Conservation (phyloP, 2,888 invertebrate genomes). For the Lutraria lutraria region DNA sequence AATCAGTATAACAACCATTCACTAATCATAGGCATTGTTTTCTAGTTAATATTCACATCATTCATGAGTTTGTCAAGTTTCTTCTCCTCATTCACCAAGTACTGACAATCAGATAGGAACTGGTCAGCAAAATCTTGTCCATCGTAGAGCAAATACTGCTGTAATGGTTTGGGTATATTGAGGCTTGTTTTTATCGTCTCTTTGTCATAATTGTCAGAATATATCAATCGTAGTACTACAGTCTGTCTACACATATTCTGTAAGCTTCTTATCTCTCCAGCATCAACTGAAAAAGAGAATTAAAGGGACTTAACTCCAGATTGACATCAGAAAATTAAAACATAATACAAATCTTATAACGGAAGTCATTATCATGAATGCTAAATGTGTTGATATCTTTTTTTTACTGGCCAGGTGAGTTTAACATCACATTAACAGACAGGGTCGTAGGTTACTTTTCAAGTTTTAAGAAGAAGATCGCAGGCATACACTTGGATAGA, state of each 20-base stretch:
- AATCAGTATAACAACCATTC: no score
- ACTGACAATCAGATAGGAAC: not conserved
- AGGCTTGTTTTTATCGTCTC: not conserved
- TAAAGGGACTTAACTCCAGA: not conserved
- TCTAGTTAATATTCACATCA: conserved; percentile 5
- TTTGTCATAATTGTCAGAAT: not conserved
- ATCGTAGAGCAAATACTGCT: conserved; percentile 25
- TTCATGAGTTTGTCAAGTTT: conserved; percentile 23
- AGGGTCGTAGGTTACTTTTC: no score
- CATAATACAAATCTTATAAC: not conserved
- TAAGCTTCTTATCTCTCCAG: conserved; percentile 64
- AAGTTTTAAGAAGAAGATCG: no score
- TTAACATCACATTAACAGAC: no score
- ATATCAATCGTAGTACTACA: conserved; percentile 66
- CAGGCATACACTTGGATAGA: no score
- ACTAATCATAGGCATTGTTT: not conserved
- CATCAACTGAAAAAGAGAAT: conserved; percentile 60
- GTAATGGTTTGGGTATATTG: conserved; percentile 20
- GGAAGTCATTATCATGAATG: not conserved
- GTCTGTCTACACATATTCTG: conserved; percentile 73
- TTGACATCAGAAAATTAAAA: not conserved
- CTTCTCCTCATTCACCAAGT: conserved; percentile 17
- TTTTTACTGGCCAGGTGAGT: no score
- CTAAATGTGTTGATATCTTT: no score
- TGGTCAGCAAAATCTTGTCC: not conserved